phyloP scores from a whole-genome alignment of 1,140 invertebrate genomes.

The Holcopasites calliopsidis region DNA sequence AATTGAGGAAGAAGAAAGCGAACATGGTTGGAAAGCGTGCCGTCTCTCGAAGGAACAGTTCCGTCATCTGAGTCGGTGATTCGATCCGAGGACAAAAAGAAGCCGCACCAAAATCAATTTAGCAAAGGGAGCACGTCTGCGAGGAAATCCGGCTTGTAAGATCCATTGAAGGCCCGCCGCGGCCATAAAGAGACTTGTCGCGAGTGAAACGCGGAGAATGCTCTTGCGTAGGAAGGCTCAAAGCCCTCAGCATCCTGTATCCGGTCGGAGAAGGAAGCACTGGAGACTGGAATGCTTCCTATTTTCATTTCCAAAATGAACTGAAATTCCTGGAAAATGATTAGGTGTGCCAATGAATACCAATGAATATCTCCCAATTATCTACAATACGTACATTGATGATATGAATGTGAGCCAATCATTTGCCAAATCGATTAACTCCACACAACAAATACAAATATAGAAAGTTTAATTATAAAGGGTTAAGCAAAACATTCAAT shows the following conservation, averaged over 20 bases:
- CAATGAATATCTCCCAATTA: too few species aligned
- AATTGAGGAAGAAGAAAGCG: not conserved
- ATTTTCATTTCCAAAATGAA: slow-evolving; percentile 39
- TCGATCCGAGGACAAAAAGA: slow-evolving; percentile 70
- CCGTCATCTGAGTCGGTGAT: slow-evolving; percentile 15
- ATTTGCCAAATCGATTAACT: too few species aligned
- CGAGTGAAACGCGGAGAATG: slow-evolving; percentile 43
- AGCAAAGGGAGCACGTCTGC: slow-evolving; percentile 61
- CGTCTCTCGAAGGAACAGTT: not conserved
- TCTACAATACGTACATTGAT: too few species aligned
- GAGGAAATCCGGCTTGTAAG: slow-evolving; percentile 76
- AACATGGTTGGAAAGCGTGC: not conserved
- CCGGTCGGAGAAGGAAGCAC: slow-evolving; percentile 26
- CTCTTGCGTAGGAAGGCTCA: slow-evolving; percentile 25
- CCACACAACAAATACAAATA: too few species aligned
- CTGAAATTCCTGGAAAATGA: slow-evolving; percentile 38
- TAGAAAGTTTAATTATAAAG: too few species aligned
- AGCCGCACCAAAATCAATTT: slow-evolving; percentile 76
- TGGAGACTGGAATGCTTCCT: slow-evolving; percentile 32
- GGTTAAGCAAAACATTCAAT: too few species aligned
- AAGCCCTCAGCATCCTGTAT: slow-evolving; percentile 46
- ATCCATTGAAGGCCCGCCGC: slow-evolving; percentile 74
- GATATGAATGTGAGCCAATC: too few species aligned
- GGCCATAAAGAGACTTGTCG: slow-evolving; percentile 69
- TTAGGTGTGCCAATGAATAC: too few species aligned